These are phyloP conservation scores for Ornithorhynchus anatinus DNA, from an alignment of 2,113 vertebrate species.

Conservation along the genomic window DNA sequence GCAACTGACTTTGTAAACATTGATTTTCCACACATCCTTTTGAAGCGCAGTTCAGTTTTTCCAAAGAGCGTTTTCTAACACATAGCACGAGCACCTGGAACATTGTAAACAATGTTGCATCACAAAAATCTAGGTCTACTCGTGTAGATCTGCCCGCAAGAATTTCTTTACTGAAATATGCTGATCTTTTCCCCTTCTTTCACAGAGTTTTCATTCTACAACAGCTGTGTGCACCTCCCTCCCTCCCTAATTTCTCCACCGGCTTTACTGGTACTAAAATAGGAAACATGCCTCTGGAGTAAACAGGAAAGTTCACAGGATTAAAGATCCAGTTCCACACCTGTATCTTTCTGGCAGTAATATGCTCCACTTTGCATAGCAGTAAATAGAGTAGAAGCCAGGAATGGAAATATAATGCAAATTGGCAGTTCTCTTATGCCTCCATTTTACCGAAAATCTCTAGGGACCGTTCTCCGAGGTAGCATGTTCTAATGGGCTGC, in stretches of 20 bases:
- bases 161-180: conserved; percentile 26
- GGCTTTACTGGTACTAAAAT: conserved; percentile 34
- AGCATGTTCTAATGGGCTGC: conserved; percentile 27
- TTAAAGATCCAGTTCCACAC: conserved; percentile 25
- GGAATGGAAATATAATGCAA: conserved; percentile 21
- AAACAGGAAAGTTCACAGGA: conserved; percentile 26
- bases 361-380: conserved; percentile 3
- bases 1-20: conserved; percentile 14
- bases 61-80: conserved; percentile 28
- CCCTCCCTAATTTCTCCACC: conserved; percentile 10
- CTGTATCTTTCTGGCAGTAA: conserved; percentile 45
- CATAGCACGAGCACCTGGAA: conserved; percentile 19
- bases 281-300: conserved; percentile 12
- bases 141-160: not conserved
- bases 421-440: conserved; percentile 21
- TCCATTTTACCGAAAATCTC: conserved; percentile 51
- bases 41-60: conserved; percentile 13
- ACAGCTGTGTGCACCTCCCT: conserved; percentile 23
- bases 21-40: conserved; percentile 10
- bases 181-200: conserved; percentile 9
- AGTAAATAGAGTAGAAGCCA: conserved; percentile 14
- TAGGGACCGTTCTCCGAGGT: conserved; percentile 30
- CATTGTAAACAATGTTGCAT: conserved; percentile 5
- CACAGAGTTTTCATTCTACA: conserved; percentile 15
- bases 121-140: conserved; percentile 26